phyloP scores from a whole-genome alignment of 1,140 invertebrate genomes.

The Panonychus citri region DNA sequence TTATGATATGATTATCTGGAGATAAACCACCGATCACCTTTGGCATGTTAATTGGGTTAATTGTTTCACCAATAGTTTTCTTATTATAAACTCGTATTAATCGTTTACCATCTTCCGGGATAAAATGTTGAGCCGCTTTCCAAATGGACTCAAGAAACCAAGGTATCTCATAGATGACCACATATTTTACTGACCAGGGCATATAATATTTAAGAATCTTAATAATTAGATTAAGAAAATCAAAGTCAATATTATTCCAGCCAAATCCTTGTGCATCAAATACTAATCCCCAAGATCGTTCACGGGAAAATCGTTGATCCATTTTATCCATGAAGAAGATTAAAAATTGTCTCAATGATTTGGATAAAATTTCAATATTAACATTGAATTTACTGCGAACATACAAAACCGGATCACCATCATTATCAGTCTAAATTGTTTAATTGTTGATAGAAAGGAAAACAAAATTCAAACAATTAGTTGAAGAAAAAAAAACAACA shows the following conservation, averaged over 20 bases:
- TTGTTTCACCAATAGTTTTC: not conserved
- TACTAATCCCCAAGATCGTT: not conserved
- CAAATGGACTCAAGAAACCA: slow-evolving; percentile 2
- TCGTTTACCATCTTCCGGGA: slow-evolving; percentile 1
- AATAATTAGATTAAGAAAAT: not conserved
- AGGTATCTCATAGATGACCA: slow-evolving; percentile 6
- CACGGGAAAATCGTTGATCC: not conserved
- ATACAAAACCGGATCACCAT: slow-evolving; percentile 1
- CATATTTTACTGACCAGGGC: slow-evolving; percentile 1
- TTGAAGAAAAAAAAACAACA: no score
- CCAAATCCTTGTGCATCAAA: not conserved
- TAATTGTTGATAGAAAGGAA: no score
- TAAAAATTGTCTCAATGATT: slow-evolving; percentile 1
- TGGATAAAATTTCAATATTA: not conserved
- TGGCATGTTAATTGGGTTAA: not conserved
- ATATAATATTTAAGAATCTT: slow-evolving; percentile 2
- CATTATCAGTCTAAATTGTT: slow-evolving; percentile 4
- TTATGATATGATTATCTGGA: not conserved
- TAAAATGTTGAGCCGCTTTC: not conserved
- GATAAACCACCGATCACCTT: not conserved
- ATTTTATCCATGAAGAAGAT: slow-evolving; percentile 1
- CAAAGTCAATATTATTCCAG: slow-evolving; percentile 7
- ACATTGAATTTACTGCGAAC: slow-evolving; percentile 1
- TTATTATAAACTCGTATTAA: not conserved
- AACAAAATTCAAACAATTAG: no score